These are phyloP conservation scores for Ennomos fuscantarius DNA, from an alignment of 2,888 invertebrate species.

Conservation along the genomic window DNA sequence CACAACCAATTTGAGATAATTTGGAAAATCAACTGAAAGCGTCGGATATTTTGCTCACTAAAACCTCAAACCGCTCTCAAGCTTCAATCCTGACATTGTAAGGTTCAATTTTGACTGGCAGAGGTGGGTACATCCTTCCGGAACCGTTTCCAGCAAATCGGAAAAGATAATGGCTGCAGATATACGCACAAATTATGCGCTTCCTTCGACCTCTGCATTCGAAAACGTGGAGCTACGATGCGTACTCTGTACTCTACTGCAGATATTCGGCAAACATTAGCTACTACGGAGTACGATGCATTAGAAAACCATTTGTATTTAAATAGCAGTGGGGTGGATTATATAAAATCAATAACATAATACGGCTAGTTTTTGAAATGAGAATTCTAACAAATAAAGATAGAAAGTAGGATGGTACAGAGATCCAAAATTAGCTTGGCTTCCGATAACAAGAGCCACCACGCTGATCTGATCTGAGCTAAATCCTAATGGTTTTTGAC, in stretches of 20 bases:
- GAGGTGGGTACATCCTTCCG: conserved; percentile 52
- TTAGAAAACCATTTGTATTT: no score
- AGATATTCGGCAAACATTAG: no score
- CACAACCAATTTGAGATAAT: conserved; percentile 51
- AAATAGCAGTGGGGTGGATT: no score
- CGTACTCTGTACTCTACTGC: conserved; percentile 24
- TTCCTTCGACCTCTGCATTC: conserved; percentile 76
- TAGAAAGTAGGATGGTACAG: no score
- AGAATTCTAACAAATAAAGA: no score
- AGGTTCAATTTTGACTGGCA: conserved; percentile 39
- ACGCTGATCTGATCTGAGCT: no score
- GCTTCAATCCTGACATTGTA: conserved; percentile 26
- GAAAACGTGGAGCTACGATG: conserved; percentile 62
- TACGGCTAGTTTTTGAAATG: no score
- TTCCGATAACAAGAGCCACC: no score
- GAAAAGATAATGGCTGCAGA: conserved; percentile 76
- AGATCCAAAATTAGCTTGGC: no score
- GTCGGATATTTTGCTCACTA: conserved; percentile 45
- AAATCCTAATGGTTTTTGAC: no score
- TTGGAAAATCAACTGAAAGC: conserved; percentile 59
- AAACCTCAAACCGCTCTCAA: conserved; percentile 22
- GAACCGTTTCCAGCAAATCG: conserved; percentile 78
- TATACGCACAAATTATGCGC: conserved; percentile 71
- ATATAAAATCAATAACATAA: no score
- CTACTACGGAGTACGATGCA: no score